Evolutionary conservation across 2,888 invertebrate species (phyloP).

Genomic region (Pammene fasciana): DNA sequence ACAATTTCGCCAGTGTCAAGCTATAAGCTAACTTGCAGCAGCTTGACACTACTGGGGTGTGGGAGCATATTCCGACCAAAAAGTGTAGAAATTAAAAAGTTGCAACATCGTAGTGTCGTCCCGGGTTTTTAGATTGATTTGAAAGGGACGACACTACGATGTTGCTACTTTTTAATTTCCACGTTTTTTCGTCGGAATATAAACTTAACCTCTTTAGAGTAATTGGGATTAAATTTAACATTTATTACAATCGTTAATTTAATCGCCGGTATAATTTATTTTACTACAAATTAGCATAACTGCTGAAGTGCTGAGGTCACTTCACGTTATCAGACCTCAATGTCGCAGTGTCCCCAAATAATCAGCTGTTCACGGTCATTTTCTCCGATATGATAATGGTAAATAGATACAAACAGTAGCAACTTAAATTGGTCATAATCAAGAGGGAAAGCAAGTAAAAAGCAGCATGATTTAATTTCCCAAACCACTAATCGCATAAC

Average conservation of each 20-base stretch:
- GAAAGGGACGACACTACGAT: too few relatives aligned
- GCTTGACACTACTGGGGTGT: too few relatives aligned
- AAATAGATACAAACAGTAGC: constrained; percentile 10
- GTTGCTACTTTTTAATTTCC: too few relatives aligned
- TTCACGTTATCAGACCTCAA: constrained; percentile 34
- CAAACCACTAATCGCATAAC: too few relatives aligned
- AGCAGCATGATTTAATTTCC: too few relatives aligned
- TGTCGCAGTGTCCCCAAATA: constrained; percentile 28
- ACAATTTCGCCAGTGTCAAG: too few relatives aligned
- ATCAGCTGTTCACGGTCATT: constrained; percentile 28
- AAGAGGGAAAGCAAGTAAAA: background rate
- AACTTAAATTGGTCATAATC: background rate
- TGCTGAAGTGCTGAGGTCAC: constrained; percentile 25
- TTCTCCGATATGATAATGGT: background rate
- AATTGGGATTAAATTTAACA: background rate
- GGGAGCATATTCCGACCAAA: too few relatives aligned
- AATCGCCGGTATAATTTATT: constrained; percentile 29
- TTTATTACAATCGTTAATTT: constrained; percentile 21
- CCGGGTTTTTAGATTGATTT: too few relatives aligned
- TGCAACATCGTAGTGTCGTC: too few relatives aligned
- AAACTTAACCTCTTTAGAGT: background rate
- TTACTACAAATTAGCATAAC: constrained; percentile 32
- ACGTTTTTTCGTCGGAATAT: too few relatives aligned
- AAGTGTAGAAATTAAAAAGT: too few relatives aligned
- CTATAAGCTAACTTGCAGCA: too few relatives aligned